Conservation (phyloP, 2,888 invertebrate genomes). For the Drosophila hamatofila region DNA sequence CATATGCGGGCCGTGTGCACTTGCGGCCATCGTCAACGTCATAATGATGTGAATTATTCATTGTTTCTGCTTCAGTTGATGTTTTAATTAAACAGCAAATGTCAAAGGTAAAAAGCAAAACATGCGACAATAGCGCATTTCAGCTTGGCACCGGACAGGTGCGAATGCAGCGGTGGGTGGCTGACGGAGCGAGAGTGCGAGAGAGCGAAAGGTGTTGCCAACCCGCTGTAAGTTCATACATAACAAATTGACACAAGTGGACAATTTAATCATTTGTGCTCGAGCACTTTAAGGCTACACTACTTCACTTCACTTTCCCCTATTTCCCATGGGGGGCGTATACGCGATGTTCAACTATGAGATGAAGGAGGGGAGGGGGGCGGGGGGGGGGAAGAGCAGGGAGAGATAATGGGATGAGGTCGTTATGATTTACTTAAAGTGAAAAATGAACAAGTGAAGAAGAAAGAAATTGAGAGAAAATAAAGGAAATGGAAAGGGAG, state of each 20-base stretch:
- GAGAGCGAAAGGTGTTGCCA: constrained; percentile 9
- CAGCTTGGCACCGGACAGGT: too few species aligned
- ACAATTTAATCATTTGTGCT: constrained; percentile 16
- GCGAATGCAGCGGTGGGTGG: too few species aligned
- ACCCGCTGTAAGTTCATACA: constrained; percentile 36
- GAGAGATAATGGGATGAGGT: neutral
- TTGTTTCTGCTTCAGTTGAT: constrained; percentile 77
- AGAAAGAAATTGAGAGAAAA: neutral
- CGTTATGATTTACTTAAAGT: neutral
- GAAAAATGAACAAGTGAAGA: neutral
- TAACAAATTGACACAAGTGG: constrained; percentile 35
- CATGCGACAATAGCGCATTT: constrained; percentile 33
- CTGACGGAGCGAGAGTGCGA: too few species aligned
- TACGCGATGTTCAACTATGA: neutral
- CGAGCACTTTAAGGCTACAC: neutral
- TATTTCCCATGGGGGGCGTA: neutral
- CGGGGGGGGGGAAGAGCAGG: too few species aligned
- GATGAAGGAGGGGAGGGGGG: neutral
- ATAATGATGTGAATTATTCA: constrained; percentile 77
- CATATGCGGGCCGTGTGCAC: constrained; percentile 21
- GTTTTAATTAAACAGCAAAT: constrained; percentile 72
- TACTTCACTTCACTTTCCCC: neutral
- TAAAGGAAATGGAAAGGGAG: neutral
- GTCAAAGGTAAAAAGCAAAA: constrained; percentile 34
- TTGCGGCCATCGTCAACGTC: constrained; percentile 41